Conservation (phyloP, 2,797 vertebrate genomes). For the Scolopax rusticola region DNA sequence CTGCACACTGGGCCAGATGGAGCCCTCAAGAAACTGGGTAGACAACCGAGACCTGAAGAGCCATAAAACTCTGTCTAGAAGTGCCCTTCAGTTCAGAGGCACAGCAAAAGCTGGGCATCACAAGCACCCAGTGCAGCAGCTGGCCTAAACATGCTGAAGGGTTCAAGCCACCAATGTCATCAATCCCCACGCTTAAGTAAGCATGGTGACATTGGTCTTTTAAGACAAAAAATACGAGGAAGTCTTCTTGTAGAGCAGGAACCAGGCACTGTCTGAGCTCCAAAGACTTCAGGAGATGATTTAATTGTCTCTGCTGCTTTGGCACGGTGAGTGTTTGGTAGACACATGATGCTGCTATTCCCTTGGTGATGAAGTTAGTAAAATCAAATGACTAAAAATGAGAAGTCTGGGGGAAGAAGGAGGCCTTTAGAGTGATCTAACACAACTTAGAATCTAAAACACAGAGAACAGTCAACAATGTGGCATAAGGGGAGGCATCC, state of each 20-base stretch:
- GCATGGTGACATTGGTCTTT: background rate
- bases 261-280: slow-evolving; percentile 8
- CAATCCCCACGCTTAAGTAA: background rate
- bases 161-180: background rate
- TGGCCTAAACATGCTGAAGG: background rate
- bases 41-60: background rate
- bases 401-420: background rate
- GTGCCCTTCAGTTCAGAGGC: background rate
- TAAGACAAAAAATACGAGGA: background rate
- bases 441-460: slow-evolving; percentile 24
- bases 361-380: slow-evolving; percentile 1
- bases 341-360: slow-evolving; percentile 12
- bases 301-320: slow-evolving; percentile 44
- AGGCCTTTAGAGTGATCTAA: background rate
- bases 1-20: slow-evolving; percentile 1
- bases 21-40: background rate
- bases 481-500: background rate
- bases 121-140: background rate
- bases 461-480: background rate
- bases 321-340: slow-evolving; percentile 31
- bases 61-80: background rate
- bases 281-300: slow-evolving; percentile 26
- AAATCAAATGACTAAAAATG: slow-evolving; percentile 42
- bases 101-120: background rate
- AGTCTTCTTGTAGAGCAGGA: background rate